These are phyloP conservation scores for Rutilus rutilus DNA, from an alignment of 2,113 vertebrate species.

Conservation along the genomic window DNA sequence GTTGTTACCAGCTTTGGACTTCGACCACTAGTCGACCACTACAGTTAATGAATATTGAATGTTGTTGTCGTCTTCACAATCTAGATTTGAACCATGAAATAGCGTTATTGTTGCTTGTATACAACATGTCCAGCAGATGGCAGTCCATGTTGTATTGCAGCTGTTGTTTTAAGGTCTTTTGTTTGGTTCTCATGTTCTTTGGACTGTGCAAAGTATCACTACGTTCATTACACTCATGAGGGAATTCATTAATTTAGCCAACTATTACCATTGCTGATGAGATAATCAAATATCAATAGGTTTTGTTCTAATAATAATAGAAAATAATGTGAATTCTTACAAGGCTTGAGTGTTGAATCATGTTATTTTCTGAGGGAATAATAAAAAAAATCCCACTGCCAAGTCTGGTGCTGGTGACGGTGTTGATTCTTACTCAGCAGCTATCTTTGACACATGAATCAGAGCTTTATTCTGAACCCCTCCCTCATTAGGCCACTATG, in stretches of 20 bases:
- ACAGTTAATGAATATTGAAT: neutral
- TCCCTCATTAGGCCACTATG: constrained; percentile 45
- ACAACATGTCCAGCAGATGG: constrained; percentile 49
- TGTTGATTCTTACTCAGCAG: neutral
- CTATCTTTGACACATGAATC: constrained; percentile 68
- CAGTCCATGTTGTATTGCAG: constrained; percentile 40
- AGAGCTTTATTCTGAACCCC: constrained; percentile 44
- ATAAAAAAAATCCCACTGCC: neutral
- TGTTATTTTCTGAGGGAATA: neutral
- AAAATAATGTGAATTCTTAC: neutral
- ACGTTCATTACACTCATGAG: neutral
- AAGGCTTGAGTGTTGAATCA: neutral
- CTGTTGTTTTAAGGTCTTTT: neutral
- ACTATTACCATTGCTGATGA: neutral
- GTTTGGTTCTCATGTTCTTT: neutral
- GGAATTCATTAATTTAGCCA: neutral
- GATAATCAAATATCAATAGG: neutral
- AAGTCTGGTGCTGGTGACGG: neutral
- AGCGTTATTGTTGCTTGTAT: neutral
- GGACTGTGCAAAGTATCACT: neutral
- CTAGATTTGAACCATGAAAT: neutral
- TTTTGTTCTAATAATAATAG: neutral
- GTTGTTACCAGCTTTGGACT: neutral
- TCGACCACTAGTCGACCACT: neutral
- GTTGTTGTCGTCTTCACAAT: neutral